Percentiles rank a stretch among this genome's conserved stretches.
Evolutionary conservation across 1,140 invertebrate species (phyloP).

Genomic region (Magallana gigas): DNA sequence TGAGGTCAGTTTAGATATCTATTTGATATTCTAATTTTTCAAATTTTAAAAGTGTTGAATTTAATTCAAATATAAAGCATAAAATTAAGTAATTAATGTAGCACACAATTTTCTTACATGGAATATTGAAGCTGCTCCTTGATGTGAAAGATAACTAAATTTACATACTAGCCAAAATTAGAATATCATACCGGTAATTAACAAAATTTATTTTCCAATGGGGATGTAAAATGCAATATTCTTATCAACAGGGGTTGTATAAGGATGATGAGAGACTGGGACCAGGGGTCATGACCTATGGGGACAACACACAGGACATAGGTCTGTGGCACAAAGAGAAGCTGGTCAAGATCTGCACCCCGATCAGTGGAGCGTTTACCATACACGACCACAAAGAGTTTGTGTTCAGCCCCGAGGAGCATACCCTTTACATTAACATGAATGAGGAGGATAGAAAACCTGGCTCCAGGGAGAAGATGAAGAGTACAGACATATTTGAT

Average conservation of each 20-base stretch:
- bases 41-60: no score
- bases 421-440: constrained; percentile 64
- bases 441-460: constrained; percentile 41
- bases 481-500: constrained; percentile 58
- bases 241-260: constrained; percentile 75
- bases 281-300: constrained; percentile 76
- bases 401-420: constrained; percentile 71
- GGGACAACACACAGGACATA: constrained; percentile 74
- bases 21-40: neutral
- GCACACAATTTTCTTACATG: no score
- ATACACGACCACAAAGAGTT: constrained; percentile 73
- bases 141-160: no score
- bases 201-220: no score
- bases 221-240: no score
- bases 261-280: constrained; percentile 77
- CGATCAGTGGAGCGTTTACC: constrained; percentile 67
- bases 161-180: no score
- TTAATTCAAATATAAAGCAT: no score
- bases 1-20: constrained; percentile 69
- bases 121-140: no score
- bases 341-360: constrained; percentile 73
- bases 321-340: constrained; percentile 77
- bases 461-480: constrained; percentile 48
- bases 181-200: no score
- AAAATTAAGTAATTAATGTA: no score